Base-by-base conservation (phyloP, 2,797 vertebrate species). In the Takifugu rubripes region DNA sequence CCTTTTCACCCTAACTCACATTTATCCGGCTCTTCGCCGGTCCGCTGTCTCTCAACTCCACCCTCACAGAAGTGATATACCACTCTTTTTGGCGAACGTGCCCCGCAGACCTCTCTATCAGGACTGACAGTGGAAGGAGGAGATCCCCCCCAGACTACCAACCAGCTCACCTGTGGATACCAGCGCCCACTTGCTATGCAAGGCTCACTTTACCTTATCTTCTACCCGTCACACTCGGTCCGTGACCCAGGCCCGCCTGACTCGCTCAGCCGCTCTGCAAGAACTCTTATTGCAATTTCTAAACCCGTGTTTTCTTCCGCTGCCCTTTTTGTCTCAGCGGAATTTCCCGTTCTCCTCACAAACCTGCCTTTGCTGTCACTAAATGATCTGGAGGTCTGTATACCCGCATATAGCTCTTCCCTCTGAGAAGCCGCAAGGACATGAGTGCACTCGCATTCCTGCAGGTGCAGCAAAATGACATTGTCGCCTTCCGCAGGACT, bases 381-480 rank as follows among this genome's bases (percentile, higher is more conserved):
- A 67, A 74, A 66, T 45, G 66, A 71, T 49, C 59, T 66, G 62
- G 50, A 65, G 67, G 70, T 50, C 27, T 10, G 14, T 62, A 47
- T 66, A 63, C 59, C 63, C 74, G 29, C 46, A 56, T 53, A 17
- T 25, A 50, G 50, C 59, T 61, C 51, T 56, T 64, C 24, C 52
- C 27, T 68, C 47, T 36, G 16, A 54, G 61, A 63, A 67, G 49
- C 61, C 52, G 66, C 40, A 31, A 16, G 57, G 54, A 53, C 62
- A 54, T 54, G 68, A 51, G 63, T 59, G 61, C 54, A 44, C 55
- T 77, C 56, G 42, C 52, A 56, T 55, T 52, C 71, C 78, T 73
- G 17, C 68, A 60, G 70, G 16, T 10, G 70, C 70, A 52, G 57
- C 73, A 69, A 81, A 82, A 83, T 77, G 72, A 75, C 71, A 81